Evolutionary conservation across 2,888 invertebrate genomes (phyloP).

Genomic region (Noctuana brunneofusca): DNA sequence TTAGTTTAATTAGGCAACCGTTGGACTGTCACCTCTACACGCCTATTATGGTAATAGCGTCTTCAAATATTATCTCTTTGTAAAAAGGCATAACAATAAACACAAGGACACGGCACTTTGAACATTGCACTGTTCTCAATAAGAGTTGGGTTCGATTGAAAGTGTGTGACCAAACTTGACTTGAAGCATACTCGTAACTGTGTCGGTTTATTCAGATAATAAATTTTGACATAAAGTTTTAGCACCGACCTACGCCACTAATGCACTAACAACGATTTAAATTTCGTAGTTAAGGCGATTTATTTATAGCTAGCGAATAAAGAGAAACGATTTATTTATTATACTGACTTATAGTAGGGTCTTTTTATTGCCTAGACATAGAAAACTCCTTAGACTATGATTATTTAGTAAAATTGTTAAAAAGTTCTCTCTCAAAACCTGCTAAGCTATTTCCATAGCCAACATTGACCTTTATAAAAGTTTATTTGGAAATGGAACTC

Average conservation of each 20-base stretch:
- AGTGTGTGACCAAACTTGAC: constrained; percentile 6
- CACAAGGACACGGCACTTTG: not conserved
- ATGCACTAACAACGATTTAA: constrained; percentile 31
- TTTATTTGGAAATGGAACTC: too few relatives aligned
- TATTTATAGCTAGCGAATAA: not conserved
- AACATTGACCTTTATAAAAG: too few relatives aligned
- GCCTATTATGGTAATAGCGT: constrained; percentile 34
- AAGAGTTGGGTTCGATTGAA: constrained; percentile 12
- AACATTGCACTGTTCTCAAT: not conserved
- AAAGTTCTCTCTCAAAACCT: too few relatives aligned
- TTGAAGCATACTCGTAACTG: constrained; percentile 11
- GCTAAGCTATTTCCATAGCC: too few relatives aligned
- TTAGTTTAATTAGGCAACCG: constrained; percentile 29
- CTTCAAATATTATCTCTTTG: constrained; percentile 7
- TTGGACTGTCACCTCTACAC: constrained; percentile 24
- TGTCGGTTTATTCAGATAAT: constrained; percentile 37
- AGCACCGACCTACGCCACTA: constrained; percentile 51
- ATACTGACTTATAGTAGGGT: not conserved
- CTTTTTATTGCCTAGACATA: not conserved
- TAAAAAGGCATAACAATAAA: constrained; percentile 5
- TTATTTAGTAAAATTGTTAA: too few relatives aligned
- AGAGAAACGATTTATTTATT: not conserved
- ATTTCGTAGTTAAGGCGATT: constrained; percentile 22
- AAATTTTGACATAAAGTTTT: constrained; percentile 57
- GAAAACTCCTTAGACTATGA: too few relatives aligned